phyloP scores from a whole-genome alignment of 2,888 invertebrate species.

The Cryptosula pallasiana region DNA sequence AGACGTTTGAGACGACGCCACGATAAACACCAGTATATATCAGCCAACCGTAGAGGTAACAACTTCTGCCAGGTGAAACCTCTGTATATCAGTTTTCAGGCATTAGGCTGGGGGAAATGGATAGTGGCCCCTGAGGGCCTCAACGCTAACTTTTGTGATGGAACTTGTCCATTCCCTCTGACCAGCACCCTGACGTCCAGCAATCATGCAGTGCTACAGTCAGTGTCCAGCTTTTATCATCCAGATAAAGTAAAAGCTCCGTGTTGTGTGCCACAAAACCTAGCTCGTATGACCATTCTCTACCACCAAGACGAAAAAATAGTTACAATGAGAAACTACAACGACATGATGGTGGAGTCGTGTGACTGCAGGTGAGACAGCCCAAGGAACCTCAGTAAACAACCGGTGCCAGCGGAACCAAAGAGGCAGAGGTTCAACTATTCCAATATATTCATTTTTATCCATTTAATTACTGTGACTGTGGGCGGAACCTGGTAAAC shows the following conservation, averaged over 20 bases:
- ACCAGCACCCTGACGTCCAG: constrained; percentile 38
- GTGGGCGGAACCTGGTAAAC: too few relatives aligned
- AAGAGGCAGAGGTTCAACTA: too few relatives aligned
- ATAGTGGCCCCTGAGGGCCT: constrained; percentile 46
- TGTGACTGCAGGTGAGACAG: constrained; percentile 39
- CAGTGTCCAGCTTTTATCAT: constrained; percentile 40
- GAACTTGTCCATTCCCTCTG: constrained; percentile 42
- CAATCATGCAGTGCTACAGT: constrained; percentile 50
- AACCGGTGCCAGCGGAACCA: too few relatives aligned
- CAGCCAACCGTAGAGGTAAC: not conserved
- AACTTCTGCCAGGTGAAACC: constrained; percentile 32
- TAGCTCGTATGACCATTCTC: constrained; percentile 45
- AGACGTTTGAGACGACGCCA: not conserved
- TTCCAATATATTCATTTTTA: too few relatives aligned
- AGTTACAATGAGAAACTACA: constrained; percentile 42
- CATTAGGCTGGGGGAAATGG: constrained; percentile 48
- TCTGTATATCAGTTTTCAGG: constrained; percentile 43
- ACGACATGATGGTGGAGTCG: constrained; percentile 44
- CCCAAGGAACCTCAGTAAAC: too few relatives aligned
- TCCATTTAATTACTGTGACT: too few relatives aligned
- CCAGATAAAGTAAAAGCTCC: constrained; percentile 35
- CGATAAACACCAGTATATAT: not conserved
- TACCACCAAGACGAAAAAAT: constrained; percentile 48
- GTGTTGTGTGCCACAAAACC: constrained; percentile 47
- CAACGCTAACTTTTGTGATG: constrained; percentile 44